Percentiles rank a stretch among this genome's conserved stretches.
Evolutionary conservation across 1,140 invertebrate species (phyloP).

Genomic region (Caenorhabditis inopinata): DNA sequence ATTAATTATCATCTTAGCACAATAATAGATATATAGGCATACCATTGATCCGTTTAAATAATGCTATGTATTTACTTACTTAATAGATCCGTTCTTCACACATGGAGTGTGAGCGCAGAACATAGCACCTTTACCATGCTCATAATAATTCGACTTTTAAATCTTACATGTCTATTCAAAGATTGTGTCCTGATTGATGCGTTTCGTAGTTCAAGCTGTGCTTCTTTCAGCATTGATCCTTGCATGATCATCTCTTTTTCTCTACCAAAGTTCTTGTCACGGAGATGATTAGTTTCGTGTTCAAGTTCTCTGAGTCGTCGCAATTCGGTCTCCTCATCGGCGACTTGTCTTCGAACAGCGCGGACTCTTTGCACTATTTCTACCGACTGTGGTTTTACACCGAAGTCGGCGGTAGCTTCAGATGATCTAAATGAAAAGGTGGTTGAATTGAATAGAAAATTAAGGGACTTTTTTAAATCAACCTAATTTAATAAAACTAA

Average conservation of each 20-base stretch:
- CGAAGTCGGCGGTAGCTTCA: neutral
- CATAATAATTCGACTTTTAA: too few species aligned
- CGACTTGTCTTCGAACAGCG: constrained; percentile 29
- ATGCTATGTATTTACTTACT: too few species aligned
- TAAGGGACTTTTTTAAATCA: neutral
- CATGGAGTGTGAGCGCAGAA: too few species aligned
- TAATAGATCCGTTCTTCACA: too few species aligned
- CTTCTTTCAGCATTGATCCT: constrained; percentile 9
- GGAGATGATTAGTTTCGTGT: neutral
- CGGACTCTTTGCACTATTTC: constrained; percentile 18
- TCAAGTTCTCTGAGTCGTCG: neutral
- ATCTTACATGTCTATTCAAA: constrained; percentile 2
- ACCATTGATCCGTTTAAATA: too few species aligned
- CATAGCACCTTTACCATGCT: too few species aligned
- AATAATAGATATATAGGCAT: too few species aligned
- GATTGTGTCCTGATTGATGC: constrained; percentile 1
- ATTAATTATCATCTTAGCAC: too few species aligned
- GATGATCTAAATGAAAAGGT: neutral
- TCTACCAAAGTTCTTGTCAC: neutral
- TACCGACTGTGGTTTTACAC: neutral
- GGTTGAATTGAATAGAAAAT: neutral
- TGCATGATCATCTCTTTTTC: neutral
- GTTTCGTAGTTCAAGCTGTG: neutral
- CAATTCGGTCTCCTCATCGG: constrained; percentile 36
- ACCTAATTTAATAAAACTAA: neutral